Conservation (phyloP, 2,797 vertebrate genomes). For the Neosalanx taihuensis region DNA sequence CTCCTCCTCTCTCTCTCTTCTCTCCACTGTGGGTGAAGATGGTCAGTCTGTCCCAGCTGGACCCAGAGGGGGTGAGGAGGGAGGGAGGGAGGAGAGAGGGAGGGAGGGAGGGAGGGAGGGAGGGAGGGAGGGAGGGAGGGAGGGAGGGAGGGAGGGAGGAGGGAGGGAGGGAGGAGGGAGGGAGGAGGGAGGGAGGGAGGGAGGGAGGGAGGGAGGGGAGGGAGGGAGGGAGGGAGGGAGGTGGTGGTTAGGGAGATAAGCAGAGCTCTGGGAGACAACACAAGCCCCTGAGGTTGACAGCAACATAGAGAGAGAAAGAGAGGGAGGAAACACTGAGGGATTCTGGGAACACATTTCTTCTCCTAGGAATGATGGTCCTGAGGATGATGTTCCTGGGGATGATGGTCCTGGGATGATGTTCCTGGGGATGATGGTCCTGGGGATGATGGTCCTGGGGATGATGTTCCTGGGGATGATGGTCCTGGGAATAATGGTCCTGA, state of each 20-base stretch:
- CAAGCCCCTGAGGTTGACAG: neutral
- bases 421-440: too few relatives aligned
- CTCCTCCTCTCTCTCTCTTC: too few relatives aligned
- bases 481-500: too few relatives aligned
- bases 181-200: neutral
- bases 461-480: too few relatives aligned
- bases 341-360: too few relatives aligned
- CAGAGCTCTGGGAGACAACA: neutral
- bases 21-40: neutral
- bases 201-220: conserved; percentile 1
- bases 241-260: neutral
- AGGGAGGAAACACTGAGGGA: neutral
- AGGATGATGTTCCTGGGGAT: too few relatives aligned
- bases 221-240: neutral
- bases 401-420: too few relatives aligned
- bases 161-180: neutral
- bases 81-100: conserved; percentile 1
- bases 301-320: neutral
- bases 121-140: neutral
- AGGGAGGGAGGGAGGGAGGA: neutral
- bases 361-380: too few relatives aligned
- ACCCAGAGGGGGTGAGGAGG: neutral
- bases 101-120: neutral
- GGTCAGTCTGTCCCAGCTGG: too few relatives aligned
- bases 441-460: too few relatives aligned